Percentiles rank a stretch among this genome's conserved stretches.
phyloP scores from a whole-genome alignment of 1,140 invertebrate species.

The Drosophila funebris region DNA sequence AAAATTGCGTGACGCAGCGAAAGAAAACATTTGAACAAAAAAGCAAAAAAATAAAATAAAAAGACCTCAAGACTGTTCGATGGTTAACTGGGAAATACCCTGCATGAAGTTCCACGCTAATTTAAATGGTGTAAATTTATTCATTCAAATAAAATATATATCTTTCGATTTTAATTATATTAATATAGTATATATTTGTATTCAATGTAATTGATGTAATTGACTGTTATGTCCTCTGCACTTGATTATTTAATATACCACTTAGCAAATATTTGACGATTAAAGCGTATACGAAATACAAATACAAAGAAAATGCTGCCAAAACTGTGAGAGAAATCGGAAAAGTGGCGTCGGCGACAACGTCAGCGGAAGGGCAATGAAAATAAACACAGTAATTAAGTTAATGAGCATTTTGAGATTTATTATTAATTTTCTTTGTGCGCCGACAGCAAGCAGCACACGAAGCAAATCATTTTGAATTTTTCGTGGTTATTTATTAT shows the following conservation, averaged over 20 bases:
- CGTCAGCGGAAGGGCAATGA: conserved; percentile 75
- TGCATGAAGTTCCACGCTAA: too few relatives aligned
- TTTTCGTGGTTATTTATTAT: conserved; percentile 70
- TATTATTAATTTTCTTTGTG: conserved; percentile 82
- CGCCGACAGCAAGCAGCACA: conserved; percentile 2
- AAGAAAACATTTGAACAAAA: conserved; percentile 63
- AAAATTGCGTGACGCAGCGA: conserved; percentile 78
- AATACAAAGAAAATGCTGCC: conserved; percentile 31
- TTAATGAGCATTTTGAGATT: conserved; percentile 83
- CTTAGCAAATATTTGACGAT: not conserved
- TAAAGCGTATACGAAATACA: conserved; percentile 16
- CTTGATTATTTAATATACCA: not conserved
- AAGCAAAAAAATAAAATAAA: conserved; percentile 3
- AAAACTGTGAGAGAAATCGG: conserved; percentile 28
- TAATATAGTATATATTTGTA: too few relatives aligned
- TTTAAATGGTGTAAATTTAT: too few relatives aligned
- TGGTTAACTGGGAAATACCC: not conserved
- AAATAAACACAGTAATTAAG: conserved; percentile 83
- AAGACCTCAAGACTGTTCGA: too few relatives aligned
- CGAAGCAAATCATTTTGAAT: conserved; percentile 59
- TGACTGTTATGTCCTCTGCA: too few relatives aligned
- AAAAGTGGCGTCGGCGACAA: conserved; percentile 19
- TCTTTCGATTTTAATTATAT: too few relatives aligned
- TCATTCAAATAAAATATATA: too few relatives aligned
- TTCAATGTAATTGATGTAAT: too few relatives aligned